phyloP scores from a whole-genome alignment of 2,113 vertebrate genomes.

The Garra rufa region DNA sequence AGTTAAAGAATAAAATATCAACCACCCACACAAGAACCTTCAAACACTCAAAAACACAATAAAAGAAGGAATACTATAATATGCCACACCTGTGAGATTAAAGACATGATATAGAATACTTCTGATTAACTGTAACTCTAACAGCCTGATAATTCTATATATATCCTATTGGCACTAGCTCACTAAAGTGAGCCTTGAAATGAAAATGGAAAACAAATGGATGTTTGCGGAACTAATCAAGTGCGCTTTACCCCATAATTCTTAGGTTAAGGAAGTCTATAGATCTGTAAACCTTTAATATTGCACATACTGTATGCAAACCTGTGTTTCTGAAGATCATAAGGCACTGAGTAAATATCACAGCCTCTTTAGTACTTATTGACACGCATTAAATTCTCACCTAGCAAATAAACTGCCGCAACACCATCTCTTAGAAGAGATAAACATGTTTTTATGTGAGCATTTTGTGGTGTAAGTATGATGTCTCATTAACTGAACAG shows the following conservation, averaged over 20 bases:
- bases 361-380: not conserved
- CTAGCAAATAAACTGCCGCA: not conserved
- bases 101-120: not conserved
- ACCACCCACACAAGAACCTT: not conserved
- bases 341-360: not conserved
- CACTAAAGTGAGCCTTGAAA: not conserved
- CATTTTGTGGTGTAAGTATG: not conserved
- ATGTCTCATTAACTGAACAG: not conserved
- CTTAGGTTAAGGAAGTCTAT: not conserved
- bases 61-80: not conserved
- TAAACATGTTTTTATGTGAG: not conserved
- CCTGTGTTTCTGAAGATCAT: not conserved
- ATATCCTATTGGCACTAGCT: not conserved
- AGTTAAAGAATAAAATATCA: not conserved
- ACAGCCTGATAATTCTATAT: not conserved
- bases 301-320: not conserved
- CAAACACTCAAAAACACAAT: not conserved
- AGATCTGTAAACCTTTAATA: not conserved
- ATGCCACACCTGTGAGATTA: not conserved
- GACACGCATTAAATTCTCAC: not conserved
- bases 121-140: not conserved
- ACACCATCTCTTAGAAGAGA: not conserved
- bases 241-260: not conserved
- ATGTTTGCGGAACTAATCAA: conserved; percentile 7
- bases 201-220: not conserved